phyloP scores from a whole-genome alignment of 2,797 vertebrate species.

The Monodelphis domestica region DNA sequence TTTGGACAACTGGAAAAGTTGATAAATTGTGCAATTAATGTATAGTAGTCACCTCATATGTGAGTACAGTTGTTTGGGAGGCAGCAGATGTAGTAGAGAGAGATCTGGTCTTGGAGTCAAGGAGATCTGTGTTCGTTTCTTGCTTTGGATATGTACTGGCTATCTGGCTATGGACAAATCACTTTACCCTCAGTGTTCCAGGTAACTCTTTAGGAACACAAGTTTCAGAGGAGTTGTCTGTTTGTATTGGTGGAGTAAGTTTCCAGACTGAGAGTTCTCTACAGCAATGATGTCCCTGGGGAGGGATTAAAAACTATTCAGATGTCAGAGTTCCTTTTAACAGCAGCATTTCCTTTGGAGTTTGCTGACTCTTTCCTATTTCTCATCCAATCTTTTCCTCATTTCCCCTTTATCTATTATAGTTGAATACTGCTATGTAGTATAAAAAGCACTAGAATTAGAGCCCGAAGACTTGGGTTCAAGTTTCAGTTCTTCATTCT shows the following conservation, averaged over 20 bases:
- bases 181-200: not conserved
- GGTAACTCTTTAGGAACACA: not conserved
- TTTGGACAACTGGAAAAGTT: not conserved
- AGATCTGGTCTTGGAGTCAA: not conserved
- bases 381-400: not conserved
- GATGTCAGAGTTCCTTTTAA: not conserved
- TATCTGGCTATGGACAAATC: not conserved
- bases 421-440: not conserved
- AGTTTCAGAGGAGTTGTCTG: not conserved
- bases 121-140: not conserved
- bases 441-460: not conserved
- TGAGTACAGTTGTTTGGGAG: not conserved
- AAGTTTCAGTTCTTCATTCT: not conserved
- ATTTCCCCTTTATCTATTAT: not conserved
- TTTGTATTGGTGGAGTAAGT: not conserved
- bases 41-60: not conserved
- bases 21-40: not conserved
- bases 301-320: not conserved
- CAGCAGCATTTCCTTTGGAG: not conserved
- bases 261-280: not conserved
- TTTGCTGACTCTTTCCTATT: not conserved
- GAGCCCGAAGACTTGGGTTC: not conserved
- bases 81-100: not conserved
- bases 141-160: not conserved
- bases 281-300: not conserved